phyloP scores from a whole-genome alignment of 2,797 vertebrate species.

The Chaetodon trifasciatus region DNA sequence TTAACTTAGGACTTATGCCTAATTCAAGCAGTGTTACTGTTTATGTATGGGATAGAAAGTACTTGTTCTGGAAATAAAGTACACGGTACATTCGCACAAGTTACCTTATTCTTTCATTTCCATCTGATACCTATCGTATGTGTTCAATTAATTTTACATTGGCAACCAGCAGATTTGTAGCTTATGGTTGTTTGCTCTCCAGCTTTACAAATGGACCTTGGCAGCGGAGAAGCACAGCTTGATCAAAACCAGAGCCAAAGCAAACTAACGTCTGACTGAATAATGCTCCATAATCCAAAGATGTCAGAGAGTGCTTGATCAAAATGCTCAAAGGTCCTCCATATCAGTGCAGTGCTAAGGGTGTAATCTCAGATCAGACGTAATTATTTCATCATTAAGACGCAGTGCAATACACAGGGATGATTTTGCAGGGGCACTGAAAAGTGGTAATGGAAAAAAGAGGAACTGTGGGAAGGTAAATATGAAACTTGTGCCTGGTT shows the following conservation, averaged over 20 bases:
- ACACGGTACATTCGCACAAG: neutral
- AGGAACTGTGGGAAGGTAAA: slow-evolving; percentile 4
- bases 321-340: slow-evolving; percentile 33
- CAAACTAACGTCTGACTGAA: slow-evolving; percentile 64
- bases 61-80: slow-evolving; percentile 18
- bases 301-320: slow-evolving; percentile 64
- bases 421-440: slow-evolving; percentile 10
- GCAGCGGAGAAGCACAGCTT: slow-evolving; percentile 57
- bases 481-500: slow-evolving; percentile 29
- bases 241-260: slow-evolving; percentile 69
- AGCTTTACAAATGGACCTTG: slow-evolving; percentile 70
- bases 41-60: slow-evolving; percentile 29
- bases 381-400: slow-evolving; percentile 17
- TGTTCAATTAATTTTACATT: slow-evolving; percentile 49
- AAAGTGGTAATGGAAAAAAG: neutral
- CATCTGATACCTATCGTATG: slow-evolving; percentile 38
- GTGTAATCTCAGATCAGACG: slow-evolving; percentile 28
- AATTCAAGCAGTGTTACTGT: slow-evolving; percentile 25
- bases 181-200: slow-evolving; percentile 63
- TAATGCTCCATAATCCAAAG: slow-evolving; percentile 61
- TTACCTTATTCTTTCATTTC: slow-evolving; percentile 28
- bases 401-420: neutral
- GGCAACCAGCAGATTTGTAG: slow-evolving; percentile 52
- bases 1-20: slow-evolving; percentile 34
- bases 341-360: slow-evolving; percentile 26